phyloP scores from a whole-genome alignment of 2,888 invertebrate species.

The Cryptocephalus moraei region DNA sequence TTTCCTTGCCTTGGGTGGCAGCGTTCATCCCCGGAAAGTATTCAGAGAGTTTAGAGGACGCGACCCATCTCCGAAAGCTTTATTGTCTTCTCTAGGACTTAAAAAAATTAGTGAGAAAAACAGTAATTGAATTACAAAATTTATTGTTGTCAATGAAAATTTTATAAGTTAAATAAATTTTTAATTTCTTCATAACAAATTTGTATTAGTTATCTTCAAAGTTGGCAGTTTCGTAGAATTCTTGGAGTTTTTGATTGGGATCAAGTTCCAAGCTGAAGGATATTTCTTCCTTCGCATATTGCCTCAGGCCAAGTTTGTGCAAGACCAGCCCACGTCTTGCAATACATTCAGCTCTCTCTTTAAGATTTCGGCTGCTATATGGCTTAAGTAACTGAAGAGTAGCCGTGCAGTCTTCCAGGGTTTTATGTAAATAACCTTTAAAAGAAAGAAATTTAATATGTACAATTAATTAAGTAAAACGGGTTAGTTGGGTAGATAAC shows the following conservation, averaged over 20 bases:
- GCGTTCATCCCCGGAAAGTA: conserved; percentile 69
- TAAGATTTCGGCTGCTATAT: conserved; percentile 58
- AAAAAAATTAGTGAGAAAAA: conserved; percentile 23
- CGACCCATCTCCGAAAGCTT: conserved; percentile 78
- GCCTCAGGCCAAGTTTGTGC: conserved; percentile 55
- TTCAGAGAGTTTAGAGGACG: conserved; percentile 87
- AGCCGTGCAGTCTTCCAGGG: conserved; percentile 47
- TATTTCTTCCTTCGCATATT: conserved; percentile 64
- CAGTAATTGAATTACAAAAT: background rate
- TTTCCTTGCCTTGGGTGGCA: conserved; percentile 74
- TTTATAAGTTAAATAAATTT: no score
- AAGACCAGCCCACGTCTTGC: conserved; percentile 66
- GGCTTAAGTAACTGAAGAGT: conserved; percentile 69
- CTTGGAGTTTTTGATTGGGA: conserved; percentile 49
- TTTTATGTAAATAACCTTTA: conserved; percentile 55
- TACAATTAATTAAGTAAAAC: no score
- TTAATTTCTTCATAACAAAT: no score
- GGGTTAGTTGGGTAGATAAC: no score
- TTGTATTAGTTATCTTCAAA: background rate
- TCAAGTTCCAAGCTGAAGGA: conserved; percentile 59
- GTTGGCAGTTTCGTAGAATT: conserved; percentile 15
- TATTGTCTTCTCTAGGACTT: conserved; percentile 47
- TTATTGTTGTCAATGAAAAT: background rate
- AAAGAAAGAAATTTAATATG: background rate
- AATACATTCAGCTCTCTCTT: conserved; percentile 61